Percentiles rank a stretch among this genome's conserved stretches.
These are phyloP conservation scores for Plecturocebus donacophilus DNA, from an alignment of 2,113 vertebrate species.

Conservation along the genomic window DNA sequence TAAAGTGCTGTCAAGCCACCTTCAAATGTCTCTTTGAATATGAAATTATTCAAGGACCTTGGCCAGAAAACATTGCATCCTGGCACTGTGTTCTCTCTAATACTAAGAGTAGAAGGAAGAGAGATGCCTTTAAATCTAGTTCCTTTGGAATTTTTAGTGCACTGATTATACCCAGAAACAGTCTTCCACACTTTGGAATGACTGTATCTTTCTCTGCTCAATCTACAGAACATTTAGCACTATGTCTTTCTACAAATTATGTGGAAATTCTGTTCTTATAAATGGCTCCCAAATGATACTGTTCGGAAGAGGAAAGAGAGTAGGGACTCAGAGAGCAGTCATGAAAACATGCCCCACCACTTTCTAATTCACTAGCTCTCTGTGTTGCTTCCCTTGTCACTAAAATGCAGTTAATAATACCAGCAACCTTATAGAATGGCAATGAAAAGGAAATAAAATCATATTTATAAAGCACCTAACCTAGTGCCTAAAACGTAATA, in stretches of 20 bases:
- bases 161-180: background rate
- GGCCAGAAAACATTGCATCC: background rate
- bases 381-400: background rate
- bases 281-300: background rate
- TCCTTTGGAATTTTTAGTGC: background rate
- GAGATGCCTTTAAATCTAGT: background rate
- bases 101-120: background rate
- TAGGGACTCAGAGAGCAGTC: background rate
- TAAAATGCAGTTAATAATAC: conserved; percentile 17
- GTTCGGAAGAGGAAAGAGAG: background rate
- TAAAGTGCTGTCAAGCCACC: background rate
- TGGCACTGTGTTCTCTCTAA: background rate
- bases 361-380: background rate
- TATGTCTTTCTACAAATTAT: background rate
- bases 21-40: background rate
- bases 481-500: background rate
- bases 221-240: background rate
- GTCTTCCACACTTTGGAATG: background rate
- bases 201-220: background rate
- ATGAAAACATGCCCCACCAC: background rate
- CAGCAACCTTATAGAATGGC: background rate
- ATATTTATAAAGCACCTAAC: background rate
- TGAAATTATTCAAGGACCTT: background rate
- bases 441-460: background rate
- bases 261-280: background rate